Percentiles rank a stretch among this genome's conserved stretches.
Conservation (phyloP, 2,113 vertebrate genomes). For the Pangasianodon gigas region DNA sequence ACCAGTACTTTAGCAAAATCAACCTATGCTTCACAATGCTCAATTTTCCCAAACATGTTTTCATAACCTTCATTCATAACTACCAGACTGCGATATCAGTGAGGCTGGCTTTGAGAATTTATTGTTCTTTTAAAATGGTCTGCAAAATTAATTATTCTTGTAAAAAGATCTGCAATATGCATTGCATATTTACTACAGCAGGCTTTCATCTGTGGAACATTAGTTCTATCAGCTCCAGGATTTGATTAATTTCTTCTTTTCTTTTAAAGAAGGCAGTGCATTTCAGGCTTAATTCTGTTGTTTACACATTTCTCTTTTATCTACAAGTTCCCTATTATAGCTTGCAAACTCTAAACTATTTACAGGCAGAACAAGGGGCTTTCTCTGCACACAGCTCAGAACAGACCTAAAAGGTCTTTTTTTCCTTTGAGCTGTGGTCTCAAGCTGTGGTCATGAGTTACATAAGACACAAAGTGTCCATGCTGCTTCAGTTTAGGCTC, state of each 20-base stretch:
- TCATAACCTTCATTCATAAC: background rate
- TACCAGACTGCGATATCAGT: background rate
- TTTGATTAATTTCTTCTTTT: background rate
- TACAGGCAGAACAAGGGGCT: background rate
- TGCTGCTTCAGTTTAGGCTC: background rate
- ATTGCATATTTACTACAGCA: background rate
- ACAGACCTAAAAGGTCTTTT: conserved; percentile 13
- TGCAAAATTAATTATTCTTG: background rate
- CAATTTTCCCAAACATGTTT: background rate
- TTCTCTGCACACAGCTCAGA: background rate
- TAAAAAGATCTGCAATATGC: background rate
- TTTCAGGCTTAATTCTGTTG: conserved; percentile 12
- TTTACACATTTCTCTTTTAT: conserved; percentile 24
- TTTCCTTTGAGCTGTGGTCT: background rate
- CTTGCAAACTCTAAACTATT: background rate
- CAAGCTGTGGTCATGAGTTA: background rate
- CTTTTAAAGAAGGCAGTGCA: background rate
- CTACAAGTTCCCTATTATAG: conserved; percentile 1
- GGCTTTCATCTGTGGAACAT: conserved; percentile 22
- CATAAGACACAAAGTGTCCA: background rate
- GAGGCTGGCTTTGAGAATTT: background rate
- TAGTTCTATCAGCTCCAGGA: background rate
- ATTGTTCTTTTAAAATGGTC: background rate
- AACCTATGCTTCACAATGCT: background rate
- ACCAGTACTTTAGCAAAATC: background rate